phyloP scores from a whole-genome alignment of 2,888 invertebrate species.

The Pheosia tremula region DNA sequence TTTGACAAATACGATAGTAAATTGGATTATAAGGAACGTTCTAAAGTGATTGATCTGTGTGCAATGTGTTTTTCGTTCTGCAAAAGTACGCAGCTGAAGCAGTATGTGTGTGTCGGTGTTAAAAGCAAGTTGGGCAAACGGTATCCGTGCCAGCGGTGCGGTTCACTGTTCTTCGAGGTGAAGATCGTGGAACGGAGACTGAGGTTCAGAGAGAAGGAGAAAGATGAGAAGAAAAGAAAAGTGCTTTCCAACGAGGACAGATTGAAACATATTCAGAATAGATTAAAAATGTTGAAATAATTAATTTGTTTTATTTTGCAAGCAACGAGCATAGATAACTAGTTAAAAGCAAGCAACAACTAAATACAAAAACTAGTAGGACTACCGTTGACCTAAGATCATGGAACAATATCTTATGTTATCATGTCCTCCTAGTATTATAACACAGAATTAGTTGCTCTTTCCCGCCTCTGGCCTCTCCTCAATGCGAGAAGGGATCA shows the following conservation, averaged over 20 bases:
- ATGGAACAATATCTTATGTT: too few relatives aligned
- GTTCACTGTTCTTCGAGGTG: constrained; percentile 42
- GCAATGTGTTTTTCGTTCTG: constrained; percentile 47
- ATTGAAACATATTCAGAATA: constrained; percentile 45
- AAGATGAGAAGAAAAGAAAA: background rate
- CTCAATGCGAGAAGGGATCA: too few relatives aligned
- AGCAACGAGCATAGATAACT: too few relatives aligned
- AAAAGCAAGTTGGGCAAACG: constrained; percentile 30
- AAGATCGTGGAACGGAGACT: constrained; percentile 30
- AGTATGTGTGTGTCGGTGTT: constrained; percentile 34
- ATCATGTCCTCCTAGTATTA: too few relatives aligned
- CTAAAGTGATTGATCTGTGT: constrained; percentile 36
- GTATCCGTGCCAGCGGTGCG: constrained; percentile 41
- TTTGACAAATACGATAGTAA: background rate
- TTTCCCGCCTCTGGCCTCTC: too few relatives aligned
- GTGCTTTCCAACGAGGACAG: constrained; percentile 41
- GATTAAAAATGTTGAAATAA: constrained; percentile 52
- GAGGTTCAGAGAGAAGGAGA: background rate
- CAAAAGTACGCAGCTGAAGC: constrained; percentile 24
- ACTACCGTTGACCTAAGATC: too few relatives aligned
- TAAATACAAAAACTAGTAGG: too few relatives aligned
- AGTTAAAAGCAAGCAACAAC: too few relatives aligned
- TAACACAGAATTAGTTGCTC: too few relatives aligned
- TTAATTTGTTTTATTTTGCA: constrained; percentile 19
- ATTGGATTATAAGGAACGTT: constrained; percentile 4